These are phyloP conservation scores for Leptocoma aspasia DNA, from an alignment of 2,113 vertebrate genomes.

Conservation along the genomic window DNA sequence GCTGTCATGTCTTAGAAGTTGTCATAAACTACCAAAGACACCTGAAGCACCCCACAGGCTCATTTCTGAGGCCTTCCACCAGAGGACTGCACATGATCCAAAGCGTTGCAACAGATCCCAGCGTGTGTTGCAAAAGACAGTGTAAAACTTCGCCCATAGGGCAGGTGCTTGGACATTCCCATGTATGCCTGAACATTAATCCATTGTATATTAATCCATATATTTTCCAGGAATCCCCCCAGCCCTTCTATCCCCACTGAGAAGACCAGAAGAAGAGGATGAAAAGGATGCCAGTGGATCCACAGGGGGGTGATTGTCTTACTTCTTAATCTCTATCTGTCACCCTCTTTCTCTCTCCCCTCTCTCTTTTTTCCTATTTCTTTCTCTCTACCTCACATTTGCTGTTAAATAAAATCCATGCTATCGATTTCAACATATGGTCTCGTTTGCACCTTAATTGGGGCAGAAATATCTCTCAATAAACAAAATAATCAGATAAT, in stretches of 20 bases:
- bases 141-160: not conserved
- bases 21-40: too few species aligned
- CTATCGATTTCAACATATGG: not conserved
- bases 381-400: not conserved
- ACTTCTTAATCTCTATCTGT: not conserved
- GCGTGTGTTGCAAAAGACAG: not conserved
- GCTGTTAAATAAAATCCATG: not conserved
- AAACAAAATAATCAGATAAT: not conserved
- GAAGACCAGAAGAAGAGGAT: not conserved
- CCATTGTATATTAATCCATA: not conserved
- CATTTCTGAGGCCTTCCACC: not conserved
- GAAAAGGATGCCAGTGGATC: not conserved
- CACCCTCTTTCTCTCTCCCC: too few species aligned
- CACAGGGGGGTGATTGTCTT: not conserved
- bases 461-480: not conserved
- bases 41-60: not conserved
- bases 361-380: not conserved
- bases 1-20: not conserved
- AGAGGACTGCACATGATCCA: not conserved
- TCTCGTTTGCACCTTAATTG: not conserved
- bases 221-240: not conserved
- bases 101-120: not conserved
- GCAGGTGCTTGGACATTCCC: not conserved
- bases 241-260: fast-evolving
- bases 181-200: not conserved